Evolutionary conservation across 2,113 vertebrate species (phyloP).

Genomic region (Brachypteracias leptosomus): DNA sequence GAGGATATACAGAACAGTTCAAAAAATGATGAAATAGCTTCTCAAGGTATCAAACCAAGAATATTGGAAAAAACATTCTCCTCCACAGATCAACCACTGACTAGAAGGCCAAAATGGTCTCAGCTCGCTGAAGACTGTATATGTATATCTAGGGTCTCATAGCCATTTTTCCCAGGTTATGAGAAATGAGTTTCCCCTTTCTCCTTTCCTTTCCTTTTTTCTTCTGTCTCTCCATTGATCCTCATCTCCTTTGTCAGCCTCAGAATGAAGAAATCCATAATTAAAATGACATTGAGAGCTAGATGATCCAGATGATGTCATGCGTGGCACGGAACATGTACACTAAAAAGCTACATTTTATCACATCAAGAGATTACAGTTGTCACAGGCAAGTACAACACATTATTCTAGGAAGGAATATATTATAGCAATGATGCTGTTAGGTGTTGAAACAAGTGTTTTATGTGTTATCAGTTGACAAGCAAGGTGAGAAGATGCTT

Average conservation of each 20-base stretch:
- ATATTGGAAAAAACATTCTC: neutral
- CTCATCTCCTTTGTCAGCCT: neutral
- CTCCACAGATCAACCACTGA: neutral
- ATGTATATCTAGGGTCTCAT: neutral
- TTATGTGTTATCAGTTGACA: neutral
- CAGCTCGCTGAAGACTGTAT: neutral
- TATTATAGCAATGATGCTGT: neutral
- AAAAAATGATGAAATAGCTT: neutral
- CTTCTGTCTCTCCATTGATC: neutral
- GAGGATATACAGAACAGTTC: neutral
- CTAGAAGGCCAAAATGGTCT: neutral
- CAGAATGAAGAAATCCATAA: neutral
- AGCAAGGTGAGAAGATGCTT: neutral
- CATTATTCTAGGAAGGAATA: neutral
- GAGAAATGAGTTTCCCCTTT: neutral
- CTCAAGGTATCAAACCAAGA: neutral
- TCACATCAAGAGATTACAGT: neutral
- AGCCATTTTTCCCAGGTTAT: neutral
- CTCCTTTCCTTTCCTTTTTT: neutral
- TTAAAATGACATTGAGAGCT: neutral
- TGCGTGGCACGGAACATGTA: neutral
- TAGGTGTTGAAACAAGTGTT: neutral
- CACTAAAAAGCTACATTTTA: neutral
- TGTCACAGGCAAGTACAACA: neutral
- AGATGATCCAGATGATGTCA: neutral